Conservation (phyloP, 2,113 vertebrate species). For the Oostethus manadensis region DNA sequence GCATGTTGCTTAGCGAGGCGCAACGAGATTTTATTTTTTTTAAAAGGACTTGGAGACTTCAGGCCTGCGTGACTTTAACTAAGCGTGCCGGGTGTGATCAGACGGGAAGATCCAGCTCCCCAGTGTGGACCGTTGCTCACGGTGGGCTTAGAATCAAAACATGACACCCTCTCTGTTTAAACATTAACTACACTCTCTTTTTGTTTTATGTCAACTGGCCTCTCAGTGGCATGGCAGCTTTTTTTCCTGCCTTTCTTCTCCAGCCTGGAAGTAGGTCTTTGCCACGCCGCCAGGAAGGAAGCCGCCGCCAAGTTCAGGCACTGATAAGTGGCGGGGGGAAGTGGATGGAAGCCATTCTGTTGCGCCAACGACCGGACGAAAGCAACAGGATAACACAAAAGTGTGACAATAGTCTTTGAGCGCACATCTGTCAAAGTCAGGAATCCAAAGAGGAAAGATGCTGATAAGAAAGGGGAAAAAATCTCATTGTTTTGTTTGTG, state of each 20-base stretch:
- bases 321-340: constrained; percentile 64
- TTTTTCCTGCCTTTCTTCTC: constrained; percentile 71
- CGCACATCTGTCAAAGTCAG: constrained; percentile 51
- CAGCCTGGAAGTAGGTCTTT: constrained; percentile 44
- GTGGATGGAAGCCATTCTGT: constrained; percentile 67
- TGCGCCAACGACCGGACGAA: constrained; percentile 67
- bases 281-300: constrained; percentile 72
- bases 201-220: neutral
- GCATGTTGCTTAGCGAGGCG: constrained; percentile 55
- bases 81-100: constrained; percentile 63
- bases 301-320: constrained; percentile 53
- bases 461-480: constrained; percentile 17
- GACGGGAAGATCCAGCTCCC: constrained; percentile 56
- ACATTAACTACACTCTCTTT: no score
- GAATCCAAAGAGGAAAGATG: constrained; percentile 39
- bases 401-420: constrained; percentile 50
- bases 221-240: neutral
- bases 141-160: no score
- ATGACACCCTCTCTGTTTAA: no score
- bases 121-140: no score
- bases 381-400: constrained; percentile 56
- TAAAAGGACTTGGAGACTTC: constrained; percentile 39
- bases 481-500: neutral
- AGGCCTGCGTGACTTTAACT: constrained; percentile 67
- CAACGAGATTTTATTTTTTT: constrained; percentile 66